These are phyloP conservation scores for Rhabdomys pumilio DNA, from an alignment of 2,797 vertebrate species.

Conservation along the genomic window DNA sequence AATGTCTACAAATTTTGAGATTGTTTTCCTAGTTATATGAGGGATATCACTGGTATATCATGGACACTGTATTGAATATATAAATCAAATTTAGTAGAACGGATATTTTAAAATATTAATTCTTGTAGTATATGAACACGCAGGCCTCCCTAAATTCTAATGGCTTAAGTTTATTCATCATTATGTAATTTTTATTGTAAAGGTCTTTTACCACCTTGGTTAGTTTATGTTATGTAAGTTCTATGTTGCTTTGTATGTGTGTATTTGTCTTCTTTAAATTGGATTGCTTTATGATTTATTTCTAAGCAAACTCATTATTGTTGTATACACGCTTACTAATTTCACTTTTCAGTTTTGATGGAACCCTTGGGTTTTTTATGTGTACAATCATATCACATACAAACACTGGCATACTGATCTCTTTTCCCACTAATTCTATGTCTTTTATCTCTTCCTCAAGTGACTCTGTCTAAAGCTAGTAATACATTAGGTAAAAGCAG, in stretches of 20 bases:
- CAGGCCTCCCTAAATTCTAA: not conserved
- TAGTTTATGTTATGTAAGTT: not conserved
- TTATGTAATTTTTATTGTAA: not conserved
- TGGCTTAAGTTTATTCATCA: not conserved
- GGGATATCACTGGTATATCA: not conserved
- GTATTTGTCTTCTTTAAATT: not conserved
- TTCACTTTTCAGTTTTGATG: not conserved
- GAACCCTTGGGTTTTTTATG: not conserved
- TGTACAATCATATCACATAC: not conserved
- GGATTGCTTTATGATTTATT: not conserved
- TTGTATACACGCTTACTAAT: not conserved
- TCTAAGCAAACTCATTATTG: not conserved
- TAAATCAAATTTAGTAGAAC: not conserved
- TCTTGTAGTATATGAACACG: not conserved
- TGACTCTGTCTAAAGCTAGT: not conserved
- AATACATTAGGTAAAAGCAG: not conserved
- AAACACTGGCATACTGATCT: not conserved
- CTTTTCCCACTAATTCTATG: not conserved
- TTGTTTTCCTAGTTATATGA: not conserved
- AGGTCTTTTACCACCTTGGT: not conserved
- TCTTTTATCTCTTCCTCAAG: not conserved
- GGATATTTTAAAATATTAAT: not conserved
- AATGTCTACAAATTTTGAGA: not conserved
- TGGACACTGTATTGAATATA: not conserved
- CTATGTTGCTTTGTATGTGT: not conserved